Base-by-base conservation (phyloP, 2,797 vertebrate genomes). In the Prunella strophiata region DNA sequence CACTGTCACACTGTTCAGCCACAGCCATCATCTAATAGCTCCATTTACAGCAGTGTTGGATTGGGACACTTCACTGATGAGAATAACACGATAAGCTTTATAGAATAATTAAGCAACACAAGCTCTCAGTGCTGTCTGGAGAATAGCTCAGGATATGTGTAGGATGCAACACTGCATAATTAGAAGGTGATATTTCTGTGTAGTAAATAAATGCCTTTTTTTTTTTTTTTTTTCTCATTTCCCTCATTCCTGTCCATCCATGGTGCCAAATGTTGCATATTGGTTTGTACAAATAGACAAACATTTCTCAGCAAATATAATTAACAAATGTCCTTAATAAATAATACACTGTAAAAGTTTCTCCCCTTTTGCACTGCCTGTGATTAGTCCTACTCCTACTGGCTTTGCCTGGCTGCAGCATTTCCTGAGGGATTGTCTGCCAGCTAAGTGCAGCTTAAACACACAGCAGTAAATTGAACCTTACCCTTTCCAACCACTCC, bases 401-500 rank as follows among this genome's bases (percentile, higher is more conserved):
- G 42, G 29, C 52, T 86, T 52, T 63, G 50, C n/a, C 36, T 65
- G 88, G 25, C 72, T 84, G 73, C 57, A 89, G 55, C 30, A 22
- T 88, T 92, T 89, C 91, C 89, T 45, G 62, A 79, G 94, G 40
- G 51, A 72, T 12, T 9, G 16, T 83, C 82, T 86, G 58, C 21
- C 76, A 42, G 62, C 40, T 61, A 16, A 80, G 45, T 20, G 13
- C 45, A 50, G 52, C 57, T 84, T 80, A 67, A 89, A 50, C 34
- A 93, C 29, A 61, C 61, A 61, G 62, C 45, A 71, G 70, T 11
- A 71, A 81, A 84, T 25, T 84, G 83, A 88, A 90, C 90, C 76
- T 94, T 94, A 88, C 42, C 76, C 92, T 74, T 95, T 88, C 57
- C 73, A 91, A 40, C 76, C 83, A 61, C 85, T 90, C 90, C 85